Evolutionary conservation across 2,113 vertebrate species (phyloP), one percentile per base, ranked within the genome.

Genomic region (Anoplopoma fimbria): DNA sequence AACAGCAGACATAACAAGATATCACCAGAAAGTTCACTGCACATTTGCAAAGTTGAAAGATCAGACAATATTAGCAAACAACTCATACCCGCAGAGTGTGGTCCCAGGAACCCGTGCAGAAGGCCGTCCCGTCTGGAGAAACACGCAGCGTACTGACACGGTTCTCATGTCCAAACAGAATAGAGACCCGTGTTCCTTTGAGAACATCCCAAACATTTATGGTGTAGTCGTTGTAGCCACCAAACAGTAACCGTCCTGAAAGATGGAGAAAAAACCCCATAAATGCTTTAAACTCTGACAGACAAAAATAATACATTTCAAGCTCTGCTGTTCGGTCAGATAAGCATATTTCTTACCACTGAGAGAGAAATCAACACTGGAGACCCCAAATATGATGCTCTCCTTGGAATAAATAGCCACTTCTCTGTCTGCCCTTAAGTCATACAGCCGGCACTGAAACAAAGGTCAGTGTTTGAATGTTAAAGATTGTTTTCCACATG

Each of bases 131-230:
- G 0, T 99, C 98, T 0, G 98, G 97, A 31, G 98, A 99, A 1
- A 99, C 96, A 0, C 98, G 95, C 74, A 99, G 93, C 1, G 98
- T 97, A 72, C 98, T 99, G 76, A 99, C 98, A 0, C 98, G 96
- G 88, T 99, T 99, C 81, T 99, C 98, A 0, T 99, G 98, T 21
- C 98, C 98, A 64, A 99, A 99, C 77, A 99, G 93, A 58, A 99
- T 99, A 77, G 98, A 97, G 29, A 99, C 97, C 0, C 98, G 95
- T 6, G 97, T 96, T 8, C 97, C 98, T 90, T 99, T 99, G 81
- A 99, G 95, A 68, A 99, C 98, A 33, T 99, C 98, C 98, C 98
- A 99, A 63, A 99, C 97, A 0, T 99, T 99, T 81, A 99, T 99
- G 88, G 98, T 99, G 89, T 99, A 99, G 88, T 99, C 98, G 0